Base-by-base conservation (phyloP, 2,113 vertebrate genomes). In the Cinclus cinclus region DNA sequence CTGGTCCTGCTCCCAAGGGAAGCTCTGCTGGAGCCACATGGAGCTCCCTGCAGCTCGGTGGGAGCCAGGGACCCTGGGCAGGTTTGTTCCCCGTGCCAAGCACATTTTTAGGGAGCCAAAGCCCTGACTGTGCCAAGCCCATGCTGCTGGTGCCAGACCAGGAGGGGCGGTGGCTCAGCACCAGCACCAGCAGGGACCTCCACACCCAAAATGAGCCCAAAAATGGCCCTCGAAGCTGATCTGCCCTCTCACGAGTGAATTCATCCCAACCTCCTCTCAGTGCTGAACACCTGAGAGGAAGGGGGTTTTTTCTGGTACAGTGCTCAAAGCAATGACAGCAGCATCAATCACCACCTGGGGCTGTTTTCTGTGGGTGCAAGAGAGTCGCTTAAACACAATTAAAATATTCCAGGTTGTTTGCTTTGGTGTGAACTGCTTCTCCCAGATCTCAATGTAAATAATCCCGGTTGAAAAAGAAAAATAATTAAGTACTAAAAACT, bases 1-100 rank as follows among this genome's bases (percentile, higher is more conserved):
- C 60, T 6, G 30, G 2, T 15, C 70, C 86, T 53, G 70, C 53
- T 22, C 62, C 62, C 0, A 0, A 13, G 41, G 77, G 9, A 8
- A 20, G 71, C 1, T 0, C 46, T 74, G 83, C 60, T n/a, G 42
- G 5, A 33, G 22, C 35, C 11, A 5, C 44, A 0, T 1, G 0
- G 3, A 59, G 53, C 55, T 41, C 21, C 16, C 1, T 0, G 24
- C 62, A 35, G 67, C 77, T 30, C 11, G 0, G 3, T 2, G 47
- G 8, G 49, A 75, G 23, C 35, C 42, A 6, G 52, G 62, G 73
- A 13, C 17, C 49, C 30, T 23, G 58, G 42, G 13, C 37, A 37
- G 74, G 28, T 33, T 21, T 53, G 28, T 16, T 68, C 44, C 82
- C 37, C 3, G 22, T 10, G 65, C 55, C 11, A 3, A 47, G 20